phyloP scores from a whole-genome alignment of 2,113 vertebrate genomes.

The Poeciliopsis retropinna region DNA sequence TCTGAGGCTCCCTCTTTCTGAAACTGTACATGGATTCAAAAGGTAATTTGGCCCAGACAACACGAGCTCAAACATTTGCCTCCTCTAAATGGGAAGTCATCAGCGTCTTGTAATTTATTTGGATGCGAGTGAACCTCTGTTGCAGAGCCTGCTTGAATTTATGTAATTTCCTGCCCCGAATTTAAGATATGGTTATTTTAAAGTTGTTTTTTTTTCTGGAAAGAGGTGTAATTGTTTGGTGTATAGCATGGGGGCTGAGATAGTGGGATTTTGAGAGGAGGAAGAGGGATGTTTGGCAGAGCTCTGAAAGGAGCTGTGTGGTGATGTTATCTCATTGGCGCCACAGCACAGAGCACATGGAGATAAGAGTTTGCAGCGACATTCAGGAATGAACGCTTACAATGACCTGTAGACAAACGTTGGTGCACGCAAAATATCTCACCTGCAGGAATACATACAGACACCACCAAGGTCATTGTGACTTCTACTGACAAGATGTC shows the following conservation, averaged over 20 bases:
- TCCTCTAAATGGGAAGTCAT: background rate
- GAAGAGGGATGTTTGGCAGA: conserved; percentile 52
- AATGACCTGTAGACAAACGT: conserved; percentile 25
- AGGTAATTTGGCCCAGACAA: conserved; percentile 18
- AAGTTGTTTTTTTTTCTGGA: conserved; percentile 34
- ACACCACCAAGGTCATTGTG: conserved; percentile 51
- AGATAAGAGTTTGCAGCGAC: conserved; percentile 48
- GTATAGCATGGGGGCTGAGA: conserved; percentile 28
- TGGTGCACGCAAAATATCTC: conserved; percentile 13
- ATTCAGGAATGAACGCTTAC: conserved; percentile 1
- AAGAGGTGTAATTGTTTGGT: conserved; percentile 17
- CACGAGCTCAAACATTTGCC: conserved; percentile 6
- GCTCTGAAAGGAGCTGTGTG: conserved; percentile 52
- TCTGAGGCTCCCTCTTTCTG: background rate
- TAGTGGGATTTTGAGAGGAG: conserved; percentile 34
- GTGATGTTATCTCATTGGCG: conserved; percentile 61
- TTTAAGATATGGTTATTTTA: conserved; percentile 18
- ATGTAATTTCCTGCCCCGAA: conserved; percentile 18
- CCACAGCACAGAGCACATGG: conserved; percentile 38
- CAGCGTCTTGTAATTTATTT: background rate
- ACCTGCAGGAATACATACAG: conserved; percentile 14
- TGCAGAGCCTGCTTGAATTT: conserved; percentile 9
- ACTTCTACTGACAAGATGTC: conserved; percentile 20
- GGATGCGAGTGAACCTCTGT: background rate
- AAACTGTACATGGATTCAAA: background rate